Percentiles rank a stretch among this genome's conserved stretches.
phyloP scores from a whole-genome alignment of 2,888 invertebrate species.

The Pristionchus entomophagus region DNA sequence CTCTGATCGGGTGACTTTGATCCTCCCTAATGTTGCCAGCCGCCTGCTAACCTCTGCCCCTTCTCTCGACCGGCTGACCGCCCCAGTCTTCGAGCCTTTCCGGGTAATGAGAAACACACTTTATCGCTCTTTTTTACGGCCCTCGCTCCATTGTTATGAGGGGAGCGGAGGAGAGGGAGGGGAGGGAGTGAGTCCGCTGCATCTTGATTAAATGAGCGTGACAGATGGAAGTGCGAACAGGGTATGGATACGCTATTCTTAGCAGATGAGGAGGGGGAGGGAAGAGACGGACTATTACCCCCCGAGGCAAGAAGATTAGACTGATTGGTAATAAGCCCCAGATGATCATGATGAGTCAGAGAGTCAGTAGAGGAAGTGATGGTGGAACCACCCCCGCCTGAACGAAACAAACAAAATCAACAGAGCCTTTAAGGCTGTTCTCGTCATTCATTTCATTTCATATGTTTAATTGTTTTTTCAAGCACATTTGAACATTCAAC shows the following conservation, averaged over 20 bases:
- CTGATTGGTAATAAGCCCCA: constrained; percentile 45
- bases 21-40: constrained; percentile 14
- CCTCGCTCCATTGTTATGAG: constrained; percentile 36
- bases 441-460: too few relatives aligned
- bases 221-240: constrained; percentile 45
- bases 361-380: not conserved
- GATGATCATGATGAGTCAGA: not conserved
- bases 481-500: too few relatives aligned
- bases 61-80: not conserved
- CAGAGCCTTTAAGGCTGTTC: too few relatives aligned
- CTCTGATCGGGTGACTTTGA: not conserved
- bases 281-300: not conserved
- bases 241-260: constrained; percentile 27
- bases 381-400: too few relatives aligned
- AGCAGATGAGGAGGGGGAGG: not conserved
- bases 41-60: not conserved
- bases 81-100: constrained; percentile 40
- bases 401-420: too few relatives aligned
- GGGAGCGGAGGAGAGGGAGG: constrained; percentile 13
- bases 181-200: not conserved
- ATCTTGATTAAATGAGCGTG: constrained; percentile 49
- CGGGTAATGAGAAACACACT: constrained; percentile 49
- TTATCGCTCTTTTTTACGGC: constrained; percentile 50
- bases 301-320: constrained; percentile 27
- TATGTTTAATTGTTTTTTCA: too few relatives aligned